Evolutionary conservation across 2,888 invertebrate species (phyloP).

Genomic region (Bembecia ichneumoniformis): DNA sequence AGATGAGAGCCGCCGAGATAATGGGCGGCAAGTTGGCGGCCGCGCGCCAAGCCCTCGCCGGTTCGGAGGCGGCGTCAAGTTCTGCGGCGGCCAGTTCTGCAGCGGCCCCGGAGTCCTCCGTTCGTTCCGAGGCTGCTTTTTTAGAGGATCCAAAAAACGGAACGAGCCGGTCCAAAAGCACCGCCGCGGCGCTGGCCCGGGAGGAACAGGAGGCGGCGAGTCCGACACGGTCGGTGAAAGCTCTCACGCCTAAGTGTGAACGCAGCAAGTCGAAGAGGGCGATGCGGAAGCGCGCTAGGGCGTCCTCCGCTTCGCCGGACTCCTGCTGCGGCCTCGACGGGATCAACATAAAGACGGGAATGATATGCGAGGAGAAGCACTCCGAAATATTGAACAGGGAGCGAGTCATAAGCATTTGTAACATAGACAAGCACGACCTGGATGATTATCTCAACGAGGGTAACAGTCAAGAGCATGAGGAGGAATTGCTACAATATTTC

Average conservation of each 20-base stretch:
- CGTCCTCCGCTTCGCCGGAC: constrained; percentile 55
- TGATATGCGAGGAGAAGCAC: constrained; percentile 65
- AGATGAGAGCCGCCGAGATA: constrained; percentile 67
- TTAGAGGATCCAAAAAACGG: constrained; percentile 73
- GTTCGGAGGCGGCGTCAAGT: constrained; percentile 21
- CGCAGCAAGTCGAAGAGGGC: constrained; percentile 26
- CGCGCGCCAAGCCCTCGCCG: constrained; percentile 28
- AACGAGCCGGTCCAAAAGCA: constrained; percentile 71
- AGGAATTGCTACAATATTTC: constrained; percentile 88
- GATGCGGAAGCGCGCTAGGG: constrained; percentile 28
- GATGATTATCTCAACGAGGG: constrained; percentile 86
- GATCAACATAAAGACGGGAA: constrained; percentile 52
- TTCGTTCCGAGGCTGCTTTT: constrained; percentile 56
- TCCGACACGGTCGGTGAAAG: constrained; percentile 66
- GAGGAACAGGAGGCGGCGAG: constrained; percentile 68
- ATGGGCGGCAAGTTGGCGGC: constrained; percentile 56
- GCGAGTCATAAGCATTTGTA: constrained; percentile 81
- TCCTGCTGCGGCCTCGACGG: constrained; percentile 65
- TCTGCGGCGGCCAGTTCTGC: constrained; percentile 22
- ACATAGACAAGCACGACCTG: constrained; percentile 84
- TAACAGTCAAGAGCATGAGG: constrained; percentile 85
- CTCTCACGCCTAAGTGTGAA: constrained; percentile 59
- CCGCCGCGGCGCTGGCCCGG: constrained; percentile 73
- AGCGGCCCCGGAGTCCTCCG: constrained; percentile 22
- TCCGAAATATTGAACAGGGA: constrained; percentile 75